phyloP scores from a whole-genome alignment of 1,140 invertebrate species.

The Luehdorfia chinensis region DNA sequence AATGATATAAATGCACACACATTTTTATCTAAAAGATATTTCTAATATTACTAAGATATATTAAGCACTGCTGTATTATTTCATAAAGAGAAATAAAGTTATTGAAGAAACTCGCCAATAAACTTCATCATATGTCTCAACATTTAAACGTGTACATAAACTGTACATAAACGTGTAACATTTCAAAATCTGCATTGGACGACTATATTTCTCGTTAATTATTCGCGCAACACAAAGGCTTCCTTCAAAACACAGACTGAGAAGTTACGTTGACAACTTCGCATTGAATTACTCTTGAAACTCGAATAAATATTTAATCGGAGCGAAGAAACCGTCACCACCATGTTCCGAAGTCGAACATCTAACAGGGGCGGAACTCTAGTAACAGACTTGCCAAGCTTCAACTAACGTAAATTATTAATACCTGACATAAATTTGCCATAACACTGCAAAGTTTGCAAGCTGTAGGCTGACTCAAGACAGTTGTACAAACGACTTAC shows the following conservation, averaged over 20 bases:
- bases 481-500: constrained; percentile 64
- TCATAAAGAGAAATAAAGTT: no score
- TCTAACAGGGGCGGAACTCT: constrained; percentile 40
- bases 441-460: constrained; percentile 60
- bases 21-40: no score
- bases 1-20: no score
- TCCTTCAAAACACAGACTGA: constrained; percentile 15
- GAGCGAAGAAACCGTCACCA: constrained; percentile 52
- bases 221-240: constrained; percentile 17
- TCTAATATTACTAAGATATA: no score
- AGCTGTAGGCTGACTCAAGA: constrained; percentile 42
- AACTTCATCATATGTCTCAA: no score
- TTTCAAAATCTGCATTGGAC: neutral
- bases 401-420: constrained; percentile 74
- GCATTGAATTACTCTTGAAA: constrained; percentile 47
- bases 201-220: constrained; percentile 20
- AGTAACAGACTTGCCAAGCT: constrained; percentile 53
- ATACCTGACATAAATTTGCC: constrained; percentile 75
- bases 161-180: neutral
- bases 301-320: constrained; percentile 69
- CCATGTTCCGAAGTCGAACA: constrained; percentile 50
- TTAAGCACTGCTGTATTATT: no score
- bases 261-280: constrained; percentile 48
- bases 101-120: no score
- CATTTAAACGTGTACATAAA: no score